phyloP scores from a whole-genome alignment of 1,140 invertebrate species.

The Brachionus plicatilis region DNA sequence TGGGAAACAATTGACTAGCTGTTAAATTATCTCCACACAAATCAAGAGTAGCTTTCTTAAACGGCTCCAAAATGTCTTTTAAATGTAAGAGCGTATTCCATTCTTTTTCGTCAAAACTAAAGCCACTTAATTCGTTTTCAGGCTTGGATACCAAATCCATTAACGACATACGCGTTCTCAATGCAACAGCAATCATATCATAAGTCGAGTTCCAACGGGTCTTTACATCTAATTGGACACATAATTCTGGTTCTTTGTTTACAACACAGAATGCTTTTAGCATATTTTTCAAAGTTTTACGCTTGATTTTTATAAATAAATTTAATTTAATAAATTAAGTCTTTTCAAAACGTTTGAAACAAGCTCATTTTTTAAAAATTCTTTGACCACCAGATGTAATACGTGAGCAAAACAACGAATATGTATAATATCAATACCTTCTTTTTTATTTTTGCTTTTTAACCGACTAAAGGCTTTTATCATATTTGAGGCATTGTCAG shows the following conservation, averaged over 20 bases:
- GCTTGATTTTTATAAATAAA: neutral
- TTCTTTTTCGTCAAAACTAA: neutral
- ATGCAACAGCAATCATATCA: neutral
- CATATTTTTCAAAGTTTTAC: neutral
- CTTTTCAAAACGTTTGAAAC: neutral
- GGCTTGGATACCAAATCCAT: neutral
- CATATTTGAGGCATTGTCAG: neutral
- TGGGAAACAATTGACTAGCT: neutral
- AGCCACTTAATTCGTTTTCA: neutral
- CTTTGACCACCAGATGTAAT: neutral
- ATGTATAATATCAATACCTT: neutral
- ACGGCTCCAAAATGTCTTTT: neutral
- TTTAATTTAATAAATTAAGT: too few relatives aligned
- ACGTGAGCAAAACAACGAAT: neutral
- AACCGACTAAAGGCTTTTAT: neutral
- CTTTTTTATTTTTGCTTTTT: neutral
- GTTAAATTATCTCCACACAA: neutral
- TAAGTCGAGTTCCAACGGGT: neutral
- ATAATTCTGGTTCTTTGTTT: neutral
- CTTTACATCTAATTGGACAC: neutral
- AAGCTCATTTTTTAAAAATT: neutral
- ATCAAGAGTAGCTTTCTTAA: neutral
- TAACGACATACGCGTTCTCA: neutral
- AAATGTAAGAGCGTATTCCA: neutral
- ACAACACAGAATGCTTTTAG: neutral